Percentiles rank a stretch among this genome's conserved stretches.
phyloP scores from a whole-genome alignment of 92 coral and sea anemone genomes.

The Siderastrea radians region DNA sequence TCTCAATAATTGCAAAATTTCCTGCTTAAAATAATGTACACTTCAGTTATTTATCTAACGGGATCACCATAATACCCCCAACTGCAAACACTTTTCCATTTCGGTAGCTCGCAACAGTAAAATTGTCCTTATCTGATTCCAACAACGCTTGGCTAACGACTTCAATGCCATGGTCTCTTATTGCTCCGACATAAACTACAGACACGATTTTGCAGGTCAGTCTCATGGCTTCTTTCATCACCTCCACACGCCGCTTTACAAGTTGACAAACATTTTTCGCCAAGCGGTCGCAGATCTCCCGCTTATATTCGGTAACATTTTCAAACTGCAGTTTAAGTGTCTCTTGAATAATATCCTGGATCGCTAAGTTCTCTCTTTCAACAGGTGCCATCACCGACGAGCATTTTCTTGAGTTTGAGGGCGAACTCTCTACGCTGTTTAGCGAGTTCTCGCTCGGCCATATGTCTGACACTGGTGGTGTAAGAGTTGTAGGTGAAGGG shows the following conservation, averaged over 20 bases:
- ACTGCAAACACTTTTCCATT: slow-evolving; percentile 88
- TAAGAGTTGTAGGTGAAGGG: slow-evolving; percentile 68
- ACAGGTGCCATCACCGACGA: slow-evolving; percentile 42
- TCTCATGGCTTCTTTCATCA: slow-evolving; percentile 76
- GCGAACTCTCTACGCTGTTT: slow-evolving; percentile 73
- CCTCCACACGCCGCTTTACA: slow-evolving; percentile 86
- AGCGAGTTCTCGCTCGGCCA: slow-evolving; percentile 34
- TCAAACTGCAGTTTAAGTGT: slow-evolving; percentile 87
- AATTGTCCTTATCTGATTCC: slow-evolving; percentile 78
- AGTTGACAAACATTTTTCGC: slow-evolving; percentile 87
- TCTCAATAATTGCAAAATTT: no score
- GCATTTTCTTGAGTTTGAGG: slow-evolving; percentile 63
- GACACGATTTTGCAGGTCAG: slow-evolving; percentile 82
- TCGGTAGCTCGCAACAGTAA: slow-evolving; percentile 86
- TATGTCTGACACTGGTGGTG: slow-evolving; percentile 18
- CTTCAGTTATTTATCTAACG: slow-evolving; percentile 40
- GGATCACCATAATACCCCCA: slow-evolving; percentile 79
- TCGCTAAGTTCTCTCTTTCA: slow-evolving; percentile 71
- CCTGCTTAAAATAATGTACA: neutral
- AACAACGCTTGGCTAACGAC: slow-evolving; percentile 81
- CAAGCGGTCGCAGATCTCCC: slow-evolving; percentile 88
- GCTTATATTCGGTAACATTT: slow-evolving; percentile 79
- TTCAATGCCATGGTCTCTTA: slow-evolving; percentile 82
- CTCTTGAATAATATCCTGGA: slow-evolving; percentile 81
- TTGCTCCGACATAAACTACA: slow-evolving; percentile 88